These are phyloP conservation scores for Drosophila micromelanica DNA, from an alignment of 1,140 invertebrate species.

Conservation along the genomic window DNA sequence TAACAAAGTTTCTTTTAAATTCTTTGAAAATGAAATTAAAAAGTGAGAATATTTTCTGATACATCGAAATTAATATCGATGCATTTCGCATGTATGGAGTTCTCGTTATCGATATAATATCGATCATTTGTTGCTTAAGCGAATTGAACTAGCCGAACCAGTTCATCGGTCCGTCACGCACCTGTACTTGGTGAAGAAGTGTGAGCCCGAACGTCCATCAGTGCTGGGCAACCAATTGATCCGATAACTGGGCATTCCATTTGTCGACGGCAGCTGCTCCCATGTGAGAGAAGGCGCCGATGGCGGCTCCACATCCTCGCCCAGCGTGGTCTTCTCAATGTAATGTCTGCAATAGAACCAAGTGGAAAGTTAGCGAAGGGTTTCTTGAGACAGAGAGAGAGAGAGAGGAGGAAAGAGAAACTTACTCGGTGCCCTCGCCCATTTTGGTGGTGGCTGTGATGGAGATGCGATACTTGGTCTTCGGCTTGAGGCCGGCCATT, in stretches of 20 bases:
- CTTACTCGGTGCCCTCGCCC: slow-evolving; percentile 92
- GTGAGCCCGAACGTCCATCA: slow-evolving; percentile 89
- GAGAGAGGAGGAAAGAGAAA: slow-evolving; percentile 7
- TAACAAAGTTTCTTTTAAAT: too few species aligned
- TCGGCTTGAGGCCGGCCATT: slow-evolving; percentile 92
- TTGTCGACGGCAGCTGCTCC: slow-evolving; percentile 88
- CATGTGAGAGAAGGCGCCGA: slow-evolving; percentile 91
- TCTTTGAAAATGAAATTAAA: too few species aligned
- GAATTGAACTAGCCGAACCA: not conserved
- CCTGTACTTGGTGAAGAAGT: slow-evolving; percentile 95
- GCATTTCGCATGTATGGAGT: too few species aligned
- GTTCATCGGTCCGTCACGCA: not conserved
- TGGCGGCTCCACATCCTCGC: slow-evolving; percentile 87
- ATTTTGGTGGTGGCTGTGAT: slow-evolving; percentile 92
- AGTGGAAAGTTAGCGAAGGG: not conserved
- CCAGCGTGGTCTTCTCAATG: slow-evolving; percentile 91
- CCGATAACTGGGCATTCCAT: slow-evolving; percentile 90
- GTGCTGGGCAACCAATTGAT: slow-evolving; percentile 92
- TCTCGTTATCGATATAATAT: too few species aligned
- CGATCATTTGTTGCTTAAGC: too few species aligned
- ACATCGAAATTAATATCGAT: too few species aligned
- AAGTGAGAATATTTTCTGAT: too few species aligned
- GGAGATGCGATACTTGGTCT: slow-evolving; percentile 95
- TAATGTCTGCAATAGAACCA: slow-evolving; percentile 86
- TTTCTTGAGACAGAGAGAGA: not conserved